phyloP scores from a whole-genome alignment of 2,888 invertebrate genomes.

The Branchellion lobata region DNA sequence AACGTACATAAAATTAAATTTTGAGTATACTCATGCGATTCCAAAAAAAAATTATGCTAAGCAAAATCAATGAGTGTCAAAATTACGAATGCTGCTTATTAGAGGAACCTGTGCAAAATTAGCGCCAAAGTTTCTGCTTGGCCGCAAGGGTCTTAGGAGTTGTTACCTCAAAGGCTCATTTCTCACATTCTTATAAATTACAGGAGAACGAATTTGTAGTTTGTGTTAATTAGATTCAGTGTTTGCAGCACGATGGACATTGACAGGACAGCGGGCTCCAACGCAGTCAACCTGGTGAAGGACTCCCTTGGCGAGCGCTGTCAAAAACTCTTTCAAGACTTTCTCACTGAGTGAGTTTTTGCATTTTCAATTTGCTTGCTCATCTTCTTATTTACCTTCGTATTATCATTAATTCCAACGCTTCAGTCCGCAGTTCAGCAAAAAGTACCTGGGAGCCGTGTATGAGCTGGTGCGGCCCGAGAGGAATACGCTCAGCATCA shows the following conservation, averaged over 20 bases:
- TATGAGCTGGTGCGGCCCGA: slow-evolving; percentile 81
- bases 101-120: too few relatives aligned
- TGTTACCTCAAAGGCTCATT: too few relatives aligned
- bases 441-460: slow-evolving; percentile 81
- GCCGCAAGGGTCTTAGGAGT: too few relatives aligned
- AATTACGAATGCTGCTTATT: too few relatives aligned
- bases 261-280: slow-evolving; percentile 57
- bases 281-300: slow-evolving; percentile 64
- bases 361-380: neutral
- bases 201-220: neutral
- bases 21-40: too few relatives aligned
- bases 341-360: slow-evolving; percentile 78
- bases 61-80: too few relatives aligned
- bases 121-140: too few relatives aligned
- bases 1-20: too few relatives aligned
- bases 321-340: slow-evolving; percentile 93
- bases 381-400: slow-evolving; percentile 57
- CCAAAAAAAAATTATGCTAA: too few relatives aligned
- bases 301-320: slow-evolving; percentile 90
- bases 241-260: neutral
- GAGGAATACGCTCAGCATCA: slow-evolving; percentile 81
- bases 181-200: too few relatives aligned
- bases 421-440: slow-evolving; percentile 1
- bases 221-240: neutral
- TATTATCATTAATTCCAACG: slow-evolving; percentile 52